Percentiles rank a stretch among this genome's conserved stretches.
Conservation (phyloP, 2,888 invertebrate species). For the Vanessa cardui region DNA sequence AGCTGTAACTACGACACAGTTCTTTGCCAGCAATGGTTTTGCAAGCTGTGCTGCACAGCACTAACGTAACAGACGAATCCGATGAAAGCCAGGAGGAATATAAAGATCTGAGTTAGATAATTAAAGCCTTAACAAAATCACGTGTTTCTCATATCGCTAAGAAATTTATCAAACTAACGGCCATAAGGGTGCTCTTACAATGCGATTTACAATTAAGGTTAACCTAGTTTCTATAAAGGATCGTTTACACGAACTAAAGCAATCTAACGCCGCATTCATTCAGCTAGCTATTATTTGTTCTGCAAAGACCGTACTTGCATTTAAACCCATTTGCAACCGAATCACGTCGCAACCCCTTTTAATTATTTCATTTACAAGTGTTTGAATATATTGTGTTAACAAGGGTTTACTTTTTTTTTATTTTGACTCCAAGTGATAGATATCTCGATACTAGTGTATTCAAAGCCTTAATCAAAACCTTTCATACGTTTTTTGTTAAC, state of each 20-base stretch:
- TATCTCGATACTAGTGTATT: too few relatives aligned
- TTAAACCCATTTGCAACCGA: constrained; percentile 37
- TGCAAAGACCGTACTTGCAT: constrained; percentile 35
- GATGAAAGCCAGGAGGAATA: neutral
- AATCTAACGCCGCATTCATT: constrained; percentile 33
- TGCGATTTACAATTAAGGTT: constrained; percentile 21
- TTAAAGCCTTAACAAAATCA: neutral
- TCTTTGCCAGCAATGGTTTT: too few relatives aligned
- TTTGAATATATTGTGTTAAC: constrained; percentile 12
- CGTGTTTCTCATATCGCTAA: neutral
- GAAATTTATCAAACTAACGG: constrained; percentile 5
- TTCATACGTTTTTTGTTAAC: too few relatives aligned
- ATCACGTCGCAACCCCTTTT: constrained; percentile 38
- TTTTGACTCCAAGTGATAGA: neutral
- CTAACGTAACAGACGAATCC: neutral
- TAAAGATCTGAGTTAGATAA: neutral
- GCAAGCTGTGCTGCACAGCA: too few relatives aligned
- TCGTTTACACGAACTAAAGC: constrained; percentile 30
- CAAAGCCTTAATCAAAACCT: too few relatives aligned
- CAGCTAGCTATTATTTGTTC: constrained; percentile 36
- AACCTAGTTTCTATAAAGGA: constrained; percentile 28
- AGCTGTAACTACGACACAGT: too few relatives aligned
- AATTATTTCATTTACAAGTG: constrained; percentile 38
- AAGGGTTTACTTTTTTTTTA: neutral
- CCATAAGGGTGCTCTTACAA: constrained; percentile 16